These are phyloP conservation scores for Ophion ellenae DNA, from an alignment of 2,888 invertebrate genomes.

Conservation along the genomic window DNA sequence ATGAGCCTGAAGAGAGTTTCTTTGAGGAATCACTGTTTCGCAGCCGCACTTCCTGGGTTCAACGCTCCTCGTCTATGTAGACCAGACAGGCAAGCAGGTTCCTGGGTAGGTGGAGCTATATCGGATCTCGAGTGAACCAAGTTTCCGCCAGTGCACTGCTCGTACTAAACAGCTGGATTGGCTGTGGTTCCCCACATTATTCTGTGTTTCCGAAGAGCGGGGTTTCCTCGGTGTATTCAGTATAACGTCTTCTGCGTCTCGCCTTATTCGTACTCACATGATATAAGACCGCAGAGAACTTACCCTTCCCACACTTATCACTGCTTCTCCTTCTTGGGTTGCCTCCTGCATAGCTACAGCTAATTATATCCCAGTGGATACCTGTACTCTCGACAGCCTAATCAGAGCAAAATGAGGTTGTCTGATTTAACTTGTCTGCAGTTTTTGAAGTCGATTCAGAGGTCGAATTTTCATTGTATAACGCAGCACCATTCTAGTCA, in stretches of 20 bases:
- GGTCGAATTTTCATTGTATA: not conserved
- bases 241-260: slow-evolving; percentile 54
- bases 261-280: slow-evolving; percentile 78
- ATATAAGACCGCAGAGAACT: slow-evolving; percentile 82
- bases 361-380: slow-evolving; percentile 27
- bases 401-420: not conserved
- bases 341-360: slow-evolving; percentile 56
- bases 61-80: slow-evolving; percentile 81
- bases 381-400: slow-evolving; percentile 4
- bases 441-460: not conserved
- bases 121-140: slow-evolving; percentile 71
- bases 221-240: slow-evolving; percentile 78
- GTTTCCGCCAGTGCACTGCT: slow-evolving; percentile 65
- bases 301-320: slow-evolving; percentile 84
- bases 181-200: slow-evolving; percentile 67
- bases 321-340: slow-evolving; percentile 72
- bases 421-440: not conserved
- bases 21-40: slow-evolving; percentile 81
- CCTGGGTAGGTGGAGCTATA: slow-evolving; percentile 67
- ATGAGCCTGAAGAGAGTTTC: slow-evolving; percentile 75
- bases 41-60: slow-evolving; percentile 81
- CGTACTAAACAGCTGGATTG: slow-evolving; percentile 38
- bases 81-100: slow-evolving; percentile 67
- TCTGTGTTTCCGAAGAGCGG: slow-evolving; percentile 76
- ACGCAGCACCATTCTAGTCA: not conserved